Base-by-base conservation (phyloP, 2,113 vertebrate genomes). In the Rhabdomys dilectus region DNA sequence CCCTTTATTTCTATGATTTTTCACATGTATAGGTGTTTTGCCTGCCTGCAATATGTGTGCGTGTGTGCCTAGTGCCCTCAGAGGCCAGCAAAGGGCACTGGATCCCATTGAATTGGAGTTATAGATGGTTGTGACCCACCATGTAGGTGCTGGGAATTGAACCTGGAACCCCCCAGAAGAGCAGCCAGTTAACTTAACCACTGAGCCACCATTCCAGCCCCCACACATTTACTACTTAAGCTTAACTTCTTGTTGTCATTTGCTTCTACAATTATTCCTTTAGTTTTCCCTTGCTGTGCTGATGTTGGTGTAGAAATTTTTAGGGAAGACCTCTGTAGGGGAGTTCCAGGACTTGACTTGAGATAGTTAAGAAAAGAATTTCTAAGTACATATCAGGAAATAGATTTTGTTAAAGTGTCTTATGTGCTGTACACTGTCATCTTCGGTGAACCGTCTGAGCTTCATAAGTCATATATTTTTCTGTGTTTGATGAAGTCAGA, bases 221-320 rank as follows among this genome's bases (percentile, higher is more conserved):
- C 21, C 58, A 58, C 42, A 48, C 16, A 8, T 15, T 16, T 60
- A 88, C 92, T 75, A 56, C 42, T 88, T 21, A 53, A 42, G 15
- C 8, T 87, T 95, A 60, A 87, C 24, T 96, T 88, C n/a, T 94
- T 94, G 39, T 58, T 31, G 31, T 75, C 5, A 91, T 97, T 95
- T 88, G 60, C 34, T n/a, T 87, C 29, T n/a, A 75, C 62, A 21
- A 85, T 84, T 42, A 70, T 75, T 90, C 36, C 11, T 92, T 45
- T 48, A 62, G 58, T 3, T 26, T 93, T 96, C n/a, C 31, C 72
- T 45, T 95, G 19, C n/a, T 51, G 5, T 95, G 77, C 31, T 86
- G 39, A 42, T 85, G 45, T 51, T 86, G 64, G 58, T 93, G 5
- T 29, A 72, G 72, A 91, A 91, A 76, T 64, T 82, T 21, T 89